Percentiles rank a stretch among this genome's conserved stretches.
These are phyloP conservation scores for Papilio dardanus DNA, from an alignment of 1,140 invertebrate species.

Conservation along the genomic window DNA sequence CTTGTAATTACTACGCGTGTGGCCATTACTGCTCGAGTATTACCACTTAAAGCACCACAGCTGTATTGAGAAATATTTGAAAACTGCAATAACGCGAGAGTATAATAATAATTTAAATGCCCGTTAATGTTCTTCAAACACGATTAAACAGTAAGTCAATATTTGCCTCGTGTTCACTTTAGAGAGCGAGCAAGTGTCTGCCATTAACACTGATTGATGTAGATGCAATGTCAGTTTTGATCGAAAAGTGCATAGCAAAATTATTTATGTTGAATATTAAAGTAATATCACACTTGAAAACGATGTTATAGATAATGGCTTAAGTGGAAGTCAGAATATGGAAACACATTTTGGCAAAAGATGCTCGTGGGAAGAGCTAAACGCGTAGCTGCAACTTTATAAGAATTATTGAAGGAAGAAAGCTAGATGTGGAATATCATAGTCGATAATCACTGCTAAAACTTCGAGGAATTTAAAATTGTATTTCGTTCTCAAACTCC, in stretches of 20 bases:
- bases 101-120: background rate
- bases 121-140: background rate
- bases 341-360: too few relatives aligned
- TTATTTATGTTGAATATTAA: too few relatives aligned
- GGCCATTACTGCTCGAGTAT: slow-evolving; percentile 40
- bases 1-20: slow-evolving; percentile 53
- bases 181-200: background rate
- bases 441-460: background rate
- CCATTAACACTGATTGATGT: background rate
- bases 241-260: too few relatives aligned
- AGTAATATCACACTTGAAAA: too few relatives aligned
- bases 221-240: background rate
- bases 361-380: too few relatives aligned
- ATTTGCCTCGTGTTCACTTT: background rate
- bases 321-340: too few relatives aligned
- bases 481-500: background rate
- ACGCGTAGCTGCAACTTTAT: too few relatives aligned
- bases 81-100: background rate
- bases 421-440: background rate
- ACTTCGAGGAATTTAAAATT: background rate
- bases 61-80: slow-evolving; percentile 5
- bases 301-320: too few relatives aligned
- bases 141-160: background rate
- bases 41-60: background rate
- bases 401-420: too few relatives aligned